Evolutionary conservation across 2,797 vertebrate species (phyloP).

Genomic region (Oreochromis grahami): DNA sequence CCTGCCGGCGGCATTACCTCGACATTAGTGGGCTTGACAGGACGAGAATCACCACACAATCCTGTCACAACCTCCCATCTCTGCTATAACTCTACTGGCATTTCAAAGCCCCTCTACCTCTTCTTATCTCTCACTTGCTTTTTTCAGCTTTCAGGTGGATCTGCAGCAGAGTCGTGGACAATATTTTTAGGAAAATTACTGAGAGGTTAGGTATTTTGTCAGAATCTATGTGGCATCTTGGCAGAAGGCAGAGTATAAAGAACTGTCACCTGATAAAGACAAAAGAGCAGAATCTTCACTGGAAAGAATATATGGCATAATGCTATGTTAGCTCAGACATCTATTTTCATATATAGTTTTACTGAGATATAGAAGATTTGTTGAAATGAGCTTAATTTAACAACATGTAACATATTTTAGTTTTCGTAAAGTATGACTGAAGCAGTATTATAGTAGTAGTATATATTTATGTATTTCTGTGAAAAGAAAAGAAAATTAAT

Average conservation of each 20-base stretch:
- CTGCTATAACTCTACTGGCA: slow-evolving; percentile 60
- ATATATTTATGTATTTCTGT: not conserved
- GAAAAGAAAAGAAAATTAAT: not conserved
- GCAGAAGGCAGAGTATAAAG: not conserved
- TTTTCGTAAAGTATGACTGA: not conserved
- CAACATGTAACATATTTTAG: not conserved
- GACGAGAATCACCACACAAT: slow-evolving; percentile 82
- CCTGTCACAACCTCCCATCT: slow-evolving; percentile 71
- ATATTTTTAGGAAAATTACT: slow-evolving; percentile 39
- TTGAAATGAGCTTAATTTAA: not conserved
- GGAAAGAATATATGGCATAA: not conserved
- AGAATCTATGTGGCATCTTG: slow-evolving; percentile 18
- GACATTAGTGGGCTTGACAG: slow-evolving; percentile 97
- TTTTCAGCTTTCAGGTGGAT: slow-evolving; percentile 40
- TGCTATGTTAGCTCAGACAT: not conserved
- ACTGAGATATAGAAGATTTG: not conserved
- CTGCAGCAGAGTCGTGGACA: slow-evolving; percentile 42
- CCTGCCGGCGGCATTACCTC: slow-evolving; percentile 92
- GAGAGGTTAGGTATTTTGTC: slow-evolving; percentile 21
- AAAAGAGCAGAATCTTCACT: not conserved
- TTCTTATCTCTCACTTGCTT: slow-evolving; percentile 47
- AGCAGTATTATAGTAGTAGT: not conserved
- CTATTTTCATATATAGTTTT: not conserved
- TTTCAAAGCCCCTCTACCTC: slow-evolving; percentile 65
- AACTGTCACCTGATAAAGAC: not conserved